Base-by-base conservation (phyloP, 2,113 vertebrate species). In the Ascaphus truei region DNA sequence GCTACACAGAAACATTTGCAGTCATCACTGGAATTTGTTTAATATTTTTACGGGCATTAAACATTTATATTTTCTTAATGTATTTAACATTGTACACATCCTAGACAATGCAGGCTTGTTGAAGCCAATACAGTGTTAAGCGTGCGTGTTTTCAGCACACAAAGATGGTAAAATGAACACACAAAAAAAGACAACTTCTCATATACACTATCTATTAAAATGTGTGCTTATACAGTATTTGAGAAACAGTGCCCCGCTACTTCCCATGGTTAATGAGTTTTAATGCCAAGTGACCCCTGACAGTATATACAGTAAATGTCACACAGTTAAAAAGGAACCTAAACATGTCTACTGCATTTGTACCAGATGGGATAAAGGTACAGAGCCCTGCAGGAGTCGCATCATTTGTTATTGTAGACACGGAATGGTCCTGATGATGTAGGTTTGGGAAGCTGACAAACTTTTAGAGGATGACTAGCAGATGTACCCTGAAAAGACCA, bases 401-500 rank as follows among this genome's bases (percentile, higher is more conserved):
- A 60, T 39, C 33, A 61, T 61, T 52, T 51, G 47, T 71, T 71
- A 71, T 51, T 52, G 55, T 50, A 71, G 67, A 60, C 56, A 51
- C 20, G 61, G 52, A 52, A 34, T 31, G 67, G 43, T 68, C 45
- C 31, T 61, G 67, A 71, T 52, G 57, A 61, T 56, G 45, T 37
- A 61, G 45, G 27, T 61, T 48, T 9, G 34, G 25, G 57, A 31
- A 31, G 52, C 31, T 71, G 67, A 71, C 67, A 71, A 60, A 61
- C 16, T 7, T 39, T 71, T 15, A 2, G 31, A 69, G 55, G 67
- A 71, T 61, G 52, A 50, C n/a, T 30, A 61, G 59, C 56, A 71
- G 67, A 71, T 71, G 66, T 71, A 61, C 67, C 41, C 57, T 61
- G 39, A 50, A 59, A 29, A 71, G 67, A 60, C 50, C 67, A 71